Percentiles rank a stretch among this genome's conserved stretches.
phyloP scores from a whole-genome alignment of 2,797 vertebrate genomes.

The Fringilla coelebs region DNA sequence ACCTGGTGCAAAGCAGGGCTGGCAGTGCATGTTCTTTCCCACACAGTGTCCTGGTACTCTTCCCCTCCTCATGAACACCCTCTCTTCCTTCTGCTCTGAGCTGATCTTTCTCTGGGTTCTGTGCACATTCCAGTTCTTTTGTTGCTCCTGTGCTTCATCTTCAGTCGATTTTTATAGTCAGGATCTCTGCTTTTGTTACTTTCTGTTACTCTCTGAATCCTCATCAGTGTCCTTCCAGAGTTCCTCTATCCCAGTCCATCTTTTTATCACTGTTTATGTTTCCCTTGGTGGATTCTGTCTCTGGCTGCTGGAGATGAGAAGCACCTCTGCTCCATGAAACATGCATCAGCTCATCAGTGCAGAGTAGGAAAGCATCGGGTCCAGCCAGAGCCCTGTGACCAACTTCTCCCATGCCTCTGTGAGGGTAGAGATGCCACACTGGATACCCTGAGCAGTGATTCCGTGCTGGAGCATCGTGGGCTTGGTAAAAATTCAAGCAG shows the following conservation, averaged over 20 bases:
- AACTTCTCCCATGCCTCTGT: neutral
- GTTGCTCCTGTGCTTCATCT: neutral
- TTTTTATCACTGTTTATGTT: neutral
- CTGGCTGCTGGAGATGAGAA: neutral
- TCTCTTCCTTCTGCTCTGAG: neutral
- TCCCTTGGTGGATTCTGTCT: neutral
- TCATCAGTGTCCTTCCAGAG: neutral
- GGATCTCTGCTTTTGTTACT: neutral
- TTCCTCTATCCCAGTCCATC: neutral
- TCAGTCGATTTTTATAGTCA: neutral
- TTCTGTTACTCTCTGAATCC: neutral
- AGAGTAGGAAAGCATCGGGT: neutral
- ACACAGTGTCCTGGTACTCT: neutral
- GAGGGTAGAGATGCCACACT: neutral
- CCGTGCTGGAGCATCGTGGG: neutral
- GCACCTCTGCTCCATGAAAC: neutral
- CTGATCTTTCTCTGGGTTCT: neutral
- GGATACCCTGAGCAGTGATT: neutral
- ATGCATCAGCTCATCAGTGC: neutral
- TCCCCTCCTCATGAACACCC: neutral
- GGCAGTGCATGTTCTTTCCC: neutral
- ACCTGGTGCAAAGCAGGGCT: neutral
- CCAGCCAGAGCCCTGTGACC: neutral
- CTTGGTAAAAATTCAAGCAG: neutral
- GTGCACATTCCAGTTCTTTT: neutral